Conservation (phyloP, 2,797 vertebrate genomes). For the Etheostoma perlongum region DNA sequence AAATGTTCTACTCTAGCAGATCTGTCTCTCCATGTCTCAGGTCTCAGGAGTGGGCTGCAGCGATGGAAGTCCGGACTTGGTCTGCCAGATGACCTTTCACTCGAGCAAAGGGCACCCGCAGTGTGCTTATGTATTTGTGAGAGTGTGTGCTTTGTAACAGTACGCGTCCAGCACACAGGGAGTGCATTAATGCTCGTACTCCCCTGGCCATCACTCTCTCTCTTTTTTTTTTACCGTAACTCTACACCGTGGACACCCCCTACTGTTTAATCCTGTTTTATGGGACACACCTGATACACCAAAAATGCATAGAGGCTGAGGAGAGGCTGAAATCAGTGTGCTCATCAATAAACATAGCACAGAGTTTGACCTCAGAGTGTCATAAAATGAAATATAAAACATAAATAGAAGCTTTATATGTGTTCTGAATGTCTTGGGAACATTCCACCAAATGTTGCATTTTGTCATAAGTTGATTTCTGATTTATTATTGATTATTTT, state of each 20-base stretch:
- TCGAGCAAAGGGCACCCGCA: conserved; percentile 51
- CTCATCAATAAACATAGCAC: conserved; percentile 52
- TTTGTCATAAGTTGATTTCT: background rate
- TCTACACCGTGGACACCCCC: conserved; percentile 62
- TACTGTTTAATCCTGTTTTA: conserved; percentile 71
- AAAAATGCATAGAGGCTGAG: conserved; percentile 49
- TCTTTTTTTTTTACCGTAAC: conserved; percentile 72
- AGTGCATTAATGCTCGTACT: conserved; percentile 72
- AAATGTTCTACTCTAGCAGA: conserved; percentile 13
- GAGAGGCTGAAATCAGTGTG: conserved; percentile 51
- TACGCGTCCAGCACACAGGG: conserved; percentile 69
- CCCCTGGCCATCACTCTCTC: conserved; percentile 56
- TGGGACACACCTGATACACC: conserved; percentile 77
- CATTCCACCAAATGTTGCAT: background rate
- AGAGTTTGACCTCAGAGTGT: conserved; percentile 31
- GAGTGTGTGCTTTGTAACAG: conserved; percentile 73
- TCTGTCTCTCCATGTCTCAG: conserved; percentile 18
- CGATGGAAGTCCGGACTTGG: conserved; percentile 39
- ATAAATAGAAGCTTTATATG: background rate
- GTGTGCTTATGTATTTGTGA: conserved; percentile 54
- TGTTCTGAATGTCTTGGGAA: background rate
- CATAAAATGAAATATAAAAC: conserved; percentile 4
- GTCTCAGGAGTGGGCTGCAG: conserved; percentile 24
- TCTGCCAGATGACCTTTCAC: conserved; percentile 69
- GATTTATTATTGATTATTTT: background rate